Evolutionary conservation across 2,888 invertebrate genomes (phyloP).

Genomic region (Iselma pallidipennis): DNA sequence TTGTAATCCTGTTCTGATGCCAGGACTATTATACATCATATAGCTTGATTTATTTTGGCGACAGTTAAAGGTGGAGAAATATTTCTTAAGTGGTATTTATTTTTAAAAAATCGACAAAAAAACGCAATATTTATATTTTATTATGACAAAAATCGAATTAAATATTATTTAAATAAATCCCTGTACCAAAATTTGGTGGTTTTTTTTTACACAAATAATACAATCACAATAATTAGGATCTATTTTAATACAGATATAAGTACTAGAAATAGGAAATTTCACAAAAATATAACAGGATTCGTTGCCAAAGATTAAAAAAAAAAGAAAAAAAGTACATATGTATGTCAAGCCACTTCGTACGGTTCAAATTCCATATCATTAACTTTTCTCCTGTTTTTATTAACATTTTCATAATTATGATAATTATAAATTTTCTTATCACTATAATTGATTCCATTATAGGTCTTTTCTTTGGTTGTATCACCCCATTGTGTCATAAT

Average conservation of each 20-base stretch:
- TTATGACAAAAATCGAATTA: not conserved
- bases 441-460: conserved; percentile 36
- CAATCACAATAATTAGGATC: no score
- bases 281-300: not conserved
- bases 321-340: no score
- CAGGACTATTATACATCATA: no score
- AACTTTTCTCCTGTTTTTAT: conserved; percentile 64
- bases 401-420: conserved; percentile 60
- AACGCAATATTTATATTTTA: not conserved
- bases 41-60: not conserved
- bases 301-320: not conserved
- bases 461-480: conserved; percentile 42
- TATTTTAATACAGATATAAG: not conserved
- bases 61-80: not conserved
- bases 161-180: not conserved
- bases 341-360: conserved; percentile 51
- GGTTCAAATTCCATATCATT: conserved; percentile 84
- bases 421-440: conserved; percentile 47
- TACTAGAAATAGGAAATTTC: no score
- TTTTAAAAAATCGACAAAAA: no score
- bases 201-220: not conserved
- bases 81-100: no score
- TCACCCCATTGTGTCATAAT: conserved; percentile 42
- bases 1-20: not conserved
- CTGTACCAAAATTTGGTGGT: not conserved